Evolutionary conservation across 2,113 vertebrate genomes (phyloP).

Genomic region (Nibea coibor): DNA sequence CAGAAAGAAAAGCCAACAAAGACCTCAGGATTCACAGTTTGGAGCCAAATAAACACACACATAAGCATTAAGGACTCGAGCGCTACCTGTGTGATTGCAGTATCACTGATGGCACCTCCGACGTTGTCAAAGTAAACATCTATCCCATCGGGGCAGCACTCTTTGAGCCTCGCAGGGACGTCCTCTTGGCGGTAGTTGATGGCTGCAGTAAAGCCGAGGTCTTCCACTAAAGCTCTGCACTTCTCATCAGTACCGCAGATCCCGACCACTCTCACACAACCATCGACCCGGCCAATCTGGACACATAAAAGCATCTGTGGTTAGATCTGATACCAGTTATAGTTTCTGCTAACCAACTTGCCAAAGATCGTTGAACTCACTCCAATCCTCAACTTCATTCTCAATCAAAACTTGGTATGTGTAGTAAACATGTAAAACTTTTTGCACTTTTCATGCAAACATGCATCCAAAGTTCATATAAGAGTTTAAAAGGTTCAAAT

Average conservation of each 20-base stretch:
- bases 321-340: neutral
- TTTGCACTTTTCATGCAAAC: no score
- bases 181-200: constrained; percentile 90
- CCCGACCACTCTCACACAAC: constrained; percentile 91
- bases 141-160: constrained; percentile 89
- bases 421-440: no score
- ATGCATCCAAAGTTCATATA: no score
- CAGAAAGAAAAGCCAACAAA: neutral
- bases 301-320: neutral
- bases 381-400: neutral
- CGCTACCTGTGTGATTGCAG: constrained; percentile 86
- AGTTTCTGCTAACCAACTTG: neutral
- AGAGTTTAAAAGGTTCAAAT: no score
- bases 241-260: constrained; percentile 94
- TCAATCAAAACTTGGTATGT: neutral
- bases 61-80: neutral
- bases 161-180: constrained; percentile 82
- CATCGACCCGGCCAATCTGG: constrained; percentile 91
- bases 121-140: constrained; percentile 98
- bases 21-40: neutral
- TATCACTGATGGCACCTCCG: constrained; percentile 91
- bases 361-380: neutral
- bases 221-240: constrained; percentile 87
- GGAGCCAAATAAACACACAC: neutral
- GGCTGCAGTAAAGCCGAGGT: constrained; percentile 91